Evolutionary conservation across 2,888 invertebrate genomes (phyloP), one percentile per base, ranked within the genome.

Genomic region (Cryptosula pallasiana): DNA sequence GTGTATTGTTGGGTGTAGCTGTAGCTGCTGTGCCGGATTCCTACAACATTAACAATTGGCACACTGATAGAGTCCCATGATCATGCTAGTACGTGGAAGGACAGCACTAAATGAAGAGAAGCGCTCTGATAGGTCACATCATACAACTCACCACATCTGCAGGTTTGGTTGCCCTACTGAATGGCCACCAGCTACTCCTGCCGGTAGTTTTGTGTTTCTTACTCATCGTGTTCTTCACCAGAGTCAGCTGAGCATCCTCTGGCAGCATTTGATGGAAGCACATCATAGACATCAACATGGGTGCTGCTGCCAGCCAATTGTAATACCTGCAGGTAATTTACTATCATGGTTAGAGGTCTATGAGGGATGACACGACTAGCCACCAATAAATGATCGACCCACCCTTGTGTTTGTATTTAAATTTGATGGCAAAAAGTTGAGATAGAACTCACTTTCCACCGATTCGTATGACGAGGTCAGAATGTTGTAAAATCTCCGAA

Each of bases 291-390:
- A 95, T 90, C 79, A 98, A 89, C 81, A 95, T 90, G 58, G 96
- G 94, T 74, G 92, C 92, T 78, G 96, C 97, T 78, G 91, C 91
- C 77, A 90, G 88, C 95, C 95, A 96, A 80, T 91, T 92, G 87
- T 93, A 91, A 86, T 91, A 86, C 74, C 85, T 86, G 76, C 1
- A 76, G 75, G 71, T 70, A 54, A 74, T 69, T 72, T n/a, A 72
- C n/a, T n/a, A n/a, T n/a, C n/a, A n/a, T n/a, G n/a, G n/a, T n/a
- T n/a, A n/a, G n/a, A n/a, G n/a, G n/a, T n/a, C n/a, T n/a, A n/a
- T n/a, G n/a, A n/a, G n/a, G n/a, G n/a, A n/a, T n/a, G n/a, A n/a
- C n/a, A n/a, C n/a, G n/a, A n/a, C n/a, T n/a, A n/a, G n/a, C n/a
- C n/a, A n/a, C n/a, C n/a, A n/a, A n/a, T n/a, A n/a, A n/a, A n/a